Percentiles rank a stretch among this genome's conserved stretches.
Conservation (phyloP, 2,797 vertebrate species). For the Gambelia wislizenii region DNA sequence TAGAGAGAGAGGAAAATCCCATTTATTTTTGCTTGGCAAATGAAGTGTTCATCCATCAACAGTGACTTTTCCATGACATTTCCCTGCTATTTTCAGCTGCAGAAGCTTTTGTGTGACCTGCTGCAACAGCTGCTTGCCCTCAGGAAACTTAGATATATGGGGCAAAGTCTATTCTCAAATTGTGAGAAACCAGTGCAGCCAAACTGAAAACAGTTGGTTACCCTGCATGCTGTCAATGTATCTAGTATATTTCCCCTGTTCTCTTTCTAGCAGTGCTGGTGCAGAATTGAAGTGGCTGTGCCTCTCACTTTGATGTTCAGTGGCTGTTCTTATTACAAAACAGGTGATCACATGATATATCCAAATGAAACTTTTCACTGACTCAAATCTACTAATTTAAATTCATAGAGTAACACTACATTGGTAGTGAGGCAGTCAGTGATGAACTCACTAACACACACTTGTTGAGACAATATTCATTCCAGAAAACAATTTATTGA, state of each 20-base stretch:
- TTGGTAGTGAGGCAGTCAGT: not conserved
- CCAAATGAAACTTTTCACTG: not conserved
- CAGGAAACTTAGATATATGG: slow-evolving; percentile 3
- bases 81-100: slow-evolving; percentile 9
- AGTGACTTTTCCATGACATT: slow-evolving; percentile 25
- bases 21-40: slow-evolving; percentile 17
- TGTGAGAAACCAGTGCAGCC: not conserved
- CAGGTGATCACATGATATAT: not conserved
- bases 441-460: too few species aligned
- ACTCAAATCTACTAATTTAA: not conserved
- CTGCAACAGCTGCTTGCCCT: slow-evolving; percentile 19
- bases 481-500: too few species aligned
- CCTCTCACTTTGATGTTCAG: not conserved
- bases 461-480: too few species aligned
- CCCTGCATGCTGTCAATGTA: not conserved
- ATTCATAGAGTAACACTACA: not conserved
- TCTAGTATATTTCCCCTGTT: not conserved
- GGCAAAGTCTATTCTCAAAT: slow-evolving; percentile 6
- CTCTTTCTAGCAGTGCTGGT: not conserved
- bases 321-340: not conserved
- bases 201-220: not conserved
- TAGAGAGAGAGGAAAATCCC: not conserved
- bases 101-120: slow-evolving; percentile 18
- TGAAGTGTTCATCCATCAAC: slow-evolving; percentile 22
- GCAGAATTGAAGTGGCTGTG: not conserved